Conservation (phyloP, 2,113 vertebrate genomes). For the Sciurus niger region DNA sequence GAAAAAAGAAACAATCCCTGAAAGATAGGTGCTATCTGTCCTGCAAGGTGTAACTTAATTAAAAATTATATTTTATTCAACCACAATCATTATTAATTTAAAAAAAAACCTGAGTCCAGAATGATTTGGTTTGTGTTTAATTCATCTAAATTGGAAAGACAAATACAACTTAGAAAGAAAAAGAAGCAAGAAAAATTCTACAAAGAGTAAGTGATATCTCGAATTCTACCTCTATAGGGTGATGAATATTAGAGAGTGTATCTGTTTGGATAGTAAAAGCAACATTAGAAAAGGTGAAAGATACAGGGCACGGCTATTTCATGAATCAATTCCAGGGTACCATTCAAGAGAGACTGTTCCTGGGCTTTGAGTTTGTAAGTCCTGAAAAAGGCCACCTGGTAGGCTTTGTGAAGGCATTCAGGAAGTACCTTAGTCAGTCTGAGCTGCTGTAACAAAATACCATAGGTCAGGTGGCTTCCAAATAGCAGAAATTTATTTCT, state of each 20-base stretch:
- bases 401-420: neutral
- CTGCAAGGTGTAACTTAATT: conserved; percentile 16
- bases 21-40: neutral
- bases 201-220: neutral
- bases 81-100: neutral
- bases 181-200: neutral
- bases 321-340: neutral
- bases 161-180: neutral
- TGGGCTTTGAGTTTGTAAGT: neutral
- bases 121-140: neutral
- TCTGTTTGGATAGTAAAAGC: neutral
- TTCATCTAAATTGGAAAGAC: conserved; percentile 4
- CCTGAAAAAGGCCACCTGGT: neutral
- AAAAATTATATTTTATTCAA: conserved; percentile 43
- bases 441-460: neutral
- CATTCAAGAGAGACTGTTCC: conserved; percentile 1
- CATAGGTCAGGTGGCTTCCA: neutral
- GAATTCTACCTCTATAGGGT: neutral
- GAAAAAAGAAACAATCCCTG: neutral
- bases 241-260: neutral
- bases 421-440: neutral
- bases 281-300: neutral
- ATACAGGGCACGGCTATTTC: neutral
- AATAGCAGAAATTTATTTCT: neutral
- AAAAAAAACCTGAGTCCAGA: neutral